Evolutionary conservation across 1,140 invertebrate species (phyloP).

Genomic region (Trichonephila clavata): DNA sequence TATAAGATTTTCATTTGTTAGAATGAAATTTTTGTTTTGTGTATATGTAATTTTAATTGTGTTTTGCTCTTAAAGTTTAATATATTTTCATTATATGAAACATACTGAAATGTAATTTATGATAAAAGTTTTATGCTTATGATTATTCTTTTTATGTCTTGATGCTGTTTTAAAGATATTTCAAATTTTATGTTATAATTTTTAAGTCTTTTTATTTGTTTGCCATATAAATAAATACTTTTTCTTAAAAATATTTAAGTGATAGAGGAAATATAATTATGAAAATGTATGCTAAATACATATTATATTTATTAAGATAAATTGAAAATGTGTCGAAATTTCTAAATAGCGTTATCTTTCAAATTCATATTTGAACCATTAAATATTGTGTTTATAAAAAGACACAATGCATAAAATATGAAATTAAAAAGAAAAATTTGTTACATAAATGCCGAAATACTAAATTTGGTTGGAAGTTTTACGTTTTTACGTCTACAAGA

Average conservation of each 20-base stretch:
- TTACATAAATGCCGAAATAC: no score
- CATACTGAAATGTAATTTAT: slow-evolving; percentile 74
- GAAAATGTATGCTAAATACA: not conserved
- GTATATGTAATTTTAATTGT: slow-evolving; percentile 30
- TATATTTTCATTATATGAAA: slow-evolving; percentile 59
- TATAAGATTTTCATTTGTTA: slow-evolving; percentile 52
- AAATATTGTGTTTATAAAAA: no score
- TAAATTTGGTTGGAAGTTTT: no score
- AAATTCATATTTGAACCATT: no score
- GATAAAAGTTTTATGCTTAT: slow-evolving; percentile 50
- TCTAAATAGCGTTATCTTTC: no score
- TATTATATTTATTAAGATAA: not conserved
- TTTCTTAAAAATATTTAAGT: not conserved
- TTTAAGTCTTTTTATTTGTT: slow-evolving; percentile 4
- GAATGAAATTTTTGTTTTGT: slow-evolving; percentile 57
- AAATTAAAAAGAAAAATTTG: no score
- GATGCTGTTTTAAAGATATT: slow-evolving; percentile 57
- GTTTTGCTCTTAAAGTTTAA: slow-evolving; percentile 55
- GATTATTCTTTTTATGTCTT: slow-evolving; percentile 37
- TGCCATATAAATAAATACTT: not conserved
- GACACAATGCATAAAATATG: no score
- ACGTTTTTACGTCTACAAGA: no score
- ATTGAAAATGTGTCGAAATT: not conserved
- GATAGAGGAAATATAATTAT: not conserved
- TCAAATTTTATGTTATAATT: slow-evolving; percentile 39